A percentile compares a stretch with the other conserved stretches of the same genome.
These are phyloP conservation scores for Mesorhabditis spiculigera DNA, from an alignment of 2,888 invertebrate species.

Conservation along the genomic window DNA sequence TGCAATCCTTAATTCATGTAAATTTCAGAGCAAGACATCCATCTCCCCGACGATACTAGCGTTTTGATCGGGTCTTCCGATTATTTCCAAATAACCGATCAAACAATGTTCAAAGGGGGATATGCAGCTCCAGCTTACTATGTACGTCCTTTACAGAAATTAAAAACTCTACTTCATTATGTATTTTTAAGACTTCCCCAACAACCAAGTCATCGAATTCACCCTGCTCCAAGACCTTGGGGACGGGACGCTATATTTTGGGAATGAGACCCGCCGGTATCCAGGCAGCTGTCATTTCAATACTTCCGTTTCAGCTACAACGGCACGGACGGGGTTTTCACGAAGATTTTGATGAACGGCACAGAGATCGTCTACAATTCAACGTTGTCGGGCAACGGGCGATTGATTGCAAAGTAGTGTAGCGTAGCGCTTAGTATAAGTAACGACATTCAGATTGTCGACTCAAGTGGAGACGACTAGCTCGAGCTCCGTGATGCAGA, in stretches of 20 bases:
- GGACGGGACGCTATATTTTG: not conserved
- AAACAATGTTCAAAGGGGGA: not conserved
- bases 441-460: not conserved
- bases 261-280: not conserved
- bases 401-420: constrained; percentile 1
- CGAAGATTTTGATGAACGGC: not conserved
- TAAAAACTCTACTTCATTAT: too few relatives aligned
- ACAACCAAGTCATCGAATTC: not conserved
- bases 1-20: not conserved
- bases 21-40: not conserved
- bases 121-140: not conserved
- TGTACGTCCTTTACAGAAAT: not conserved
- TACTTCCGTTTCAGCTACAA: not conserved
- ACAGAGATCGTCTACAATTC: constrained; percentile 1
- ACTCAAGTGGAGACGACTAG: too few relatives aligned
- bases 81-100: not conserved
- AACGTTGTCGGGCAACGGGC: not conserved
- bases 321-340: not conserved
- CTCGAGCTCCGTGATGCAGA: too few relatives aligned
- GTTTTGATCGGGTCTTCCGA: not conserved
- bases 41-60: not conserved
- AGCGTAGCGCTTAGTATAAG: not conserved
- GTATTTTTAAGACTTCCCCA: too few relatives aligned
- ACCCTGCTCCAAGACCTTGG: not conserved
- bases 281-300: too few relatives aligned